Evolutionary conservation across 2,797 vertebrate genomes (phyloP), one percentile per base, ranked within the genome.

Genomic region (Muraenolepis orangiensis): DNA sequence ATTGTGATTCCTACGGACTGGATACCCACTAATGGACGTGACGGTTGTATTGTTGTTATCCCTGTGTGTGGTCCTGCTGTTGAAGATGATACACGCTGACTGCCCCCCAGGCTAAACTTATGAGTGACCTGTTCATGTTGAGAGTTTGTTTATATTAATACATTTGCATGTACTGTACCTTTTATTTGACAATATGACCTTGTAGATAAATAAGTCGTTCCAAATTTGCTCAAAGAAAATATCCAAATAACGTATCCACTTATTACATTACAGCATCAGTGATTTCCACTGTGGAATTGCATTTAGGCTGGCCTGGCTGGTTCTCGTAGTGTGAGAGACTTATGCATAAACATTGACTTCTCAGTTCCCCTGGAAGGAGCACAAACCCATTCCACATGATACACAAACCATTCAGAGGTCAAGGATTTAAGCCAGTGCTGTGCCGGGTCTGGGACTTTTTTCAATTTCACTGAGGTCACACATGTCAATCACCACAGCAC

Each of bases 381-480:
- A 82, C 70, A 83, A 78, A 78, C 57, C 28, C 30, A 79, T 83
- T 86, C 74, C 75, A 81, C 51, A 78, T 74, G 42, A 76, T 74
- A n/a, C n/a, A n/a, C n/a, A 74, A 79, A 78, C 18, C 18, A 78
- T 20, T 68, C 72, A 86, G 84, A 85, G 76, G 84, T 87, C 80
- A 84, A 75, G 81, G 80, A 79, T 78, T 80, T 80, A 78, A 80
- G 74, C 57, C n/a, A n/a, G n/a, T n/a, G n/a, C n/a, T n/a, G n/a
- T n/a, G 38, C 67, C 42, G 38, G 78, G 81, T 80, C 46, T 32
- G 42, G 28, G 66, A 76, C 31, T 82, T 76, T 85, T 78, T 83
- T 83, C 74, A 83, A 75, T 87, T 88, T 87, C 71, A 76, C 46
- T 28, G 61, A 72, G 81, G 80, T 85, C 72, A 79, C 72, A 74